A percentile compares a stretch with the other conserved stretches of the same genome.
phyloP scores from a whole-genome alignment of 2,888 invertebrate species.

The Plebejus melissa region DNA sequence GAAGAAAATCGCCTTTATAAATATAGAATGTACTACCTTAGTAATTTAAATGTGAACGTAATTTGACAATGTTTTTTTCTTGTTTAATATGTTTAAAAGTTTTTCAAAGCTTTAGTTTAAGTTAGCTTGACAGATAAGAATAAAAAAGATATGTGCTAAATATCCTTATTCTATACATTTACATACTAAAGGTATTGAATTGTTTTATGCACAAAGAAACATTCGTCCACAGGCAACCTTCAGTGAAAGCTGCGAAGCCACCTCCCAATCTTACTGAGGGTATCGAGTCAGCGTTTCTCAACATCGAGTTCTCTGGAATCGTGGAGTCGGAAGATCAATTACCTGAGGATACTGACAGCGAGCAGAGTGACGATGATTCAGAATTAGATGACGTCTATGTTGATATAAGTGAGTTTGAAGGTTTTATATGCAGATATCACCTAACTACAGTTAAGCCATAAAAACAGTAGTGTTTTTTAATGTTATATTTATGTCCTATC shows the following conservation, averaged over 20 bases:
- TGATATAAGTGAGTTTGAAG: conserved; percentile 58
- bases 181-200: background rate
- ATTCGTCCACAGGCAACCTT: conserved; percentile 55
- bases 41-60: too few species aligned
- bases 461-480: too few species aligned
- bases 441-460: too few species aligned
- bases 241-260: conserved; percentile 62
- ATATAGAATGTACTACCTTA: too few species aligned
- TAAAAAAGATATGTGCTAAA: too few species aligned
- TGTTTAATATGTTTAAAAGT: too few species aligned
- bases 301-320: conserved; percentile 74
- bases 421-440: too few species aligned
- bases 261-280: conserved; percentile 69
- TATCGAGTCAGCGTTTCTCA: conserved; percentile 73
- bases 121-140: too few species aligned
- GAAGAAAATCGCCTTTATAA: too few species aligned
- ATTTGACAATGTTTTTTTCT: too few species aligned
- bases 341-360: conserved; percentile 60
- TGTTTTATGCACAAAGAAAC: background rate
- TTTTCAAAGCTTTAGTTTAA: too few species aligned
- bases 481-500: too few species aligned
- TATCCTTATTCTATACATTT: background rate
- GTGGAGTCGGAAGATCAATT: conserved; percentile 68
- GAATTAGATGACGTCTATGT: conserved; percentile 70
- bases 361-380: conserved; percentile 62